A percentile compares a stretch with the other conserved stretches of the same genome.
Conservation (phyloP, 2,888 invertebrate genomes). For the Cephus pygmeus region DNA sequence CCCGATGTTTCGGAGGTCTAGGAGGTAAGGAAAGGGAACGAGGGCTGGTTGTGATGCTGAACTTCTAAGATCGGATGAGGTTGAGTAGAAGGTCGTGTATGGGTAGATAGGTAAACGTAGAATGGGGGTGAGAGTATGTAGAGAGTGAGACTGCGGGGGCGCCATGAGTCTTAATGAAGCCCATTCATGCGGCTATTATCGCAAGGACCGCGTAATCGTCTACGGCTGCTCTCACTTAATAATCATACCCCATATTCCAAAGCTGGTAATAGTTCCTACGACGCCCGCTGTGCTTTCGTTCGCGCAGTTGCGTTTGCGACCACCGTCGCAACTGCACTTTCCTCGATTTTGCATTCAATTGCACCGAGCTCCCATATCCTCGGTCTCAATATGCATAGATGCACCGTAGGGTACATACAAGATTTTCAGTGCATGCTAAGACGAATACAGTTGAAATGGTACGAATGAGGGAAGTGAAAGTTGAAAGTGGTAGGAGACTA, state of each 20-base stretch:
- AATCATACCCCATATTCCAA: slow-evolving; percentile 57
- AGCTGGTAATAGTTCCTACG: slow-evolving; percentile 48
- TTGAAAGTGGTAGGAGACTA: not conserved
- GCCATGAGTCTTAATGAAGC: slow-evolving; percentile 60
- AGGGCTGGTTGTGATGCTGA: slow-evolving; percentile 22
- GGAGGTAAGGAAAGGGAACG: not conserved
- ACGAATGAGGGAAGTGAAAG: not conserved
- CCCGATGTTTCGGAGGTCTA: slow-evolving; percentile 14
- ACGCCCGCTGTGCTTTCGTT: not conserved
- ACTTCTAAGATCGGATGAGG: slow-evolving; percentile 33
- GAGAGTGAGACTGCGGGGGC: slow-evolving; percentile 6
- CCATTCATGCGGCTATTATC: slow-evolving; percentile 63
- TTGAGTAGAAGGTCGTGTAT: not conserved
- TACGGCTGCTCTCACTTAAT: slow-evolving; percentile 60
- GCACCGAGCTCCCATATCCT: not conserved
- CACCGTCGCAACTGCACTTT: not conserved
- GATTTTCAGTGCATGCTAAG: not conserved
- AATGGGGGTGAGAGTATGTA: not conserved
- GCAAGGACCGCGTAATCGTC: slow-evolving; percentile 59
- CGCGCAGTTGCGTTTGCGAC: not conserved
- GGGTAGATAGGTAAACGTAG: not conserved
- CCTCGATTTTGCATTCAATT: not conserved
- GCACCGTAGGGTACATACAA: not conserved
- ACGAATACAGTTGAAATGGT: not conserved
- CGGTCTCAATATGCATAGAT: not conserved